phyloP scores from a whole-genome alignment of 2,797 vertebrate genomes.

The Peromyscus eremicus region DNA sequence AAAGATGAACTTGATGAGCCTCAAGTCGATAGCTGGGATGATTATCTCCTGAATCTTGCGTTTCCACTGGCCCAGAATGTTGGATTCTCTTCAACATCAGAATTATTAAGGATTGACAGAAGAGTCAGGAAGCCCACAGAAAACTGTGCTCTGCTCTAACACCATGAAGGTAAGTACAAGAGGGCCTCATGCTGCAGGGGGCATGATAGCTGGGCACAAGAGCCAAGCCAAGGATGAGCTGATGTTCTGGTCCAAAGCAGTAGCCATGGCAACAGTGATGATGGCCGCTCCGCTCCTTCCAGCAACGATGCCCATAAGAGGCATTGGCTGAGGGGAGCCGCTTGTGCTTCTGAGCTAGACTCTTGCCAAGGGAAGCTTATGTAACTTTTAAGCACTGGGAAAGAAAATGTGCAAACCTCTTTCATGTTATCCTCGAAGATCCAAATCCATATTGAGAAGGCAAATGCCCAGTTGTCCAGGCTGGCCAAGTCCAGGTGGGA shows the following conservation, averaged over 20 bases:
- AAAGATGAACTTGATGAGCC: background rate
- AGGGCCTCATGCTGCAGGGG: background rate
- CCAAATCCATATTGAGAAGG: background rate
- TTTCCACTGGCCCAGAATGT: background rate
- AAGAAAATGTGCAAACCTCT: conserved; percentile 40
- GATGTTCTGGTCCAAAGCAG: background rate
- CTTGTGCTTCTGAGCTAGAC: background rate
- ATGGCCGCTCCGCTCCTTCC: background rate
- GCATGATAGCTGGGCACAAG: background rate
- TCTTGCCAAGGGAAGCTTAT: background rate
- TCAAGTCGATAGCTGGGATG: background rate
- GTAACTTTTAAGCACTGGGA: background rate
- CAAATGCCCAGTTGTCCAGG: background rate
- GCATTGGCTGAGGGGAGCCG: background rate
- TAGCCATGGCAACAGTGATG: conserved; percentile 49
- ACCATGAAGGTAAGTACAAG: background rate
- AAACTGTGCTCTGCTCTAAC: background rate
- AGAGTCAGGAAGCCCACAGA: background rate
- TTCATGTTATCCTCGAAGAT: conserved; percentile 13
- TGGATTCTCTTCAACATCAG: background rate
- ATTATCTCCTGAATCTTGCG: background rate
- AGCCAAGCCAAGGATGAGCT: background rate
- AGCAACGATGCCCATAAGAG: background rate
- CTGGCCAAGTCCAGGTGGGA: background rate
- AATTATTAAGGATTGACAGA: background rate